These are phyloP conservation scores for Gnathonemus echidnorhynchus DNA, from an alignment of 2,113 vertebrate genomes.

Conservation along the genomic window DNA sequence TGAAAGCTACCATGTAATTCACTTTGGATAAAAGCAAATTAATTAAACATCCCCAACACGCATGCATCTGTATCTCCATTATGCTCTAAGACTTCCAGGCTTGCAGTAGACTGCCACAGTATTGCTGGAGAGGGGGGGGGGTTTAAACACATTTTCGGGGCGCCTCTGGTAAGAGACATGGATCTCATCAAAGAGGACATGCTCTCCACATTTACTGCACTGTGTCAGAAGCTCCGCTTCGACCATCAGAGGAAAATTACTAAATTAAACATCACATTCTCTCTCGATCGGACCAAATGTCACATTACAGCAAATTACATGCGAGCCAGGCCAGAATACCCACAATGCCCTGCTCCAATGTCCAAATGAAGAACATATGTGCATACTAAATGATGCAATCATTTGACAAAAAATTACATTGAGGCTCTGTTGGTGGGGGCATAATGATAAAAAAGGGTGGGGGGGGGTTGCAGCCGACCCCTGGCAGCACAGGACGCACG, in stretches of 20 bases:
- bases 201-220: neutral
- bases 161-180: neutral
- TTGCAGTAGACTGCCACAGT: neutral
- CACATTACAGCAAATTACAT: slow-evolving; percentile 3
- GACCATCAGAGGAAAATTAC: neutral
- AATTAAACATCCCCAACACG: neutral
- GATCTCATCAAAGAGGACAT: slow-evolving; percentile 2
- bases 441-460: neutral
- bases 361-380: neutral
- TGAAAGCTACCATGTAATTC: neutral
- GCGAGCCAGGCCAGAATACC: neutral
- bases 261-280: slow-evolving; percentile 10
- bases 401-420: neutral
- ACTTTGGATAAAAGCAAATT: neutral
- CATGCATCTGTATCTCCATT: neutral
- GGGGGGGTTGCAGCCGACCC: neutral
- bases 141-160: neutral
- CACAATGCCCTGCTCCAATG: neutral
- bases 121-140: neutral
- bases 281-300: neutral
- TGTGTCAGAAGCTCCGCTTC: neutral
- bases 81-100: neutral
- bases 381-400: neutral
- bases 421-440: neutral
- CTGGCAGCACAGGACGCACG: neutral